Base-by-base conservation (phyloP, 2,113 vertebrate genomes). In the Sinocyclocheilus maitianheensis region DNA sequence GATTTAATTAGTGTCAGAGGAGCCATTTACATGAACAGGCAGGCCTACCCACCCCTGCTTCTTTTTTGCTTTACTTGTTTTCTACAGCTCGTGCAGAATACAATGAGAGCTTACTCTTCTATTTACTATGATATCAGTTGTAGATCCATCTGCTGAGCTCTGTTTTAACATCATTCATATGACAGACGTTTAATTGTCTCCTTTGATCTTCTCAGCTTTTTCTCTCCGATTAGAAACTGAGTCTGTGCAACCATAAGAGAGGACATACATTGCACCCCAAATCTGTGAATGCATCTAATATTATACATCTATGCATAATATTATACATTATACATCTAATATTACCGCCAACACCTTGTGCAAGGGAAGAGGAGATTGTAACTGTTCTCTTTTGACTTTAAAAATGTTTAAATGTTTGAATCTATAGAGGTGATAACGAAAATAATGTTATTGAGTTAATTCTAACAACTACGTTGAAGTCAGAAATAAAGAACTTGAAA, bases 1-100 rank as follows among this genome's bases (percentile, higher is more conserved):
- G 74, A 12, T 20, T 46, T 53, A 86, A 89, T 91, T 53, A 89
- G 71, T 84, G 84, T 88, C 85, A 86, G 24, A 65, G 58, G 53
- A 71, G 69, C 80, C 26, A 51, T 40, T 51, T 34, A 37, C 79
- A 65, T 40, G 20, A 14, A 16, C 74, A 69, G n/a, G 18, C 81
- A 75, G 43, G 16, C 71, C 80, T 22, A 26, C 10, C 48, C 11
- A 26, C 53, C 77, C 3, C 77, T 60, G 79, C 69, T 86, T 62
- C 30, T 48, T 84, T 40, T 5, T 81, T 26, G 14, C 37, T 63
- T 63, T 65, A 81, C 60, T 43, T 81, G 78, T 80, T 22, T 40
- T 81, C 1, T 4, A 26, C 11, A 37, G 60, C 60, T 81, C 46
- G 11, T 65, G 40, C 83, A 34, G 58, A 65, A 65, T 46, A 65